phyloP scores from a whole-genome alignment of 1,140 invertebrate genomes.

The Amphibalanus amphitrite region DNA sequence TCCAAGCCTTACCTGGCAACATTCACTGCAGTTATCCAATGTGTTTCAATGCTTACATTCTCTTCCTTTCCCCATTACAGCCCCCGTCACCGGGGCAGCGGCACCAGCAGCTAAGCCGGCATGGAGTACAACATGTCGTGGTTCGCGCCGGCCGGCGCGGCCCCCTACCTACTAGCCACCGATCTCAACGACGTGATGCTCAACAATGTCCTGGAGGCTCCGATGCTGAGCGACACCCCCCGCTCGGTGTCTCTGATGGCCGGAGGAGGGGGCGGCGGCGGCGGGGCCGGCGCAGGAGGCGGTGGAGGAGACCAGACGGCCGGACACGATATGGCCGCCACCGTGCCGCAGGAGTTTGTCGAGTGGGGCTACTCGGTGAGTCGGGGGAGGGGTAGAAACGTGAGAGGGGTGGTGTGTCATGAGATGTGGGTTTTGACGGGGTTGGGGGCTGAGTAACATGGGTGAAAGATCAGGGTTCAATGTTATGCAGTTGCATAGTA shows the following conservation, averaged over 20 bases:
- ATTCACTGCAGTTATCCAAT: too few species aligned
- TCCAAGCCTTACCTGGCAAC: too few species aligned
- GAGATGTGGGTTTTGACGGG: too few species aligned
- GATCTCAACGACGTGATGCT: conserved; percentile 38
- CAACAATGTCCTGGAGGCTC: conserved; percentile 34
- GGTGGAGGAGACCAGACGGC: conserved; percentile 24
- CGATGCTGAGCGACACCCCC: conserved; percentile 36
- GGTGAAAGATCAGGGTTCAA: too few species aligned
- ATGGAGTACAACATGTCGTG: conserved; percentile 2
- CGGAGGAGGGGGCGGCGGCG: conserved; percentile 23
- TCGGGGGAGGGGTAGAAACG: conserved; percentile 5
- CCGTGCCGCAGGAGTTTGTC: conserved; percentile 1
- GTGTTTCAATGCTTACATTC: too few species aligned
- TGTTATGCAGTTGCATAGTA: too few species aligned
- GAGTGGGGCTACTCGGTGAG: conserved; percentile 19
- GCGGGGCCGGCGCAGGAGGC: too few species aligned
- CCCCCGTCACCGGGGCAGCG: too few species aligned
- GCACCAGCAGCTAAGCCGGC: too few species aligned
- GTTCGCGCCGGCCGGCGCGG: background rate
- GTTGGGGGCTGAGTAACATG: too few species aligned
- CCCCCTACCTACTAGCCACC: conserved; percentile 21
- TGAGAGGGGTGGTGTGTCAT: too few species aligned
- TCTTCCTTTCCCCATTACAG: too few species aligned
- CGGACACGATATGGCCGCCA: conserved; percentile 18
- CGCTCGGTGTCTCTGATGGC: conserved; percentile 19